A percentile compares a stretch with the other conserved stretches of the same genome.
Evolutionary conservation across 2,888 invertebrate genomes (phyloP).

Genomic region (Suillia variegata): DNA sequence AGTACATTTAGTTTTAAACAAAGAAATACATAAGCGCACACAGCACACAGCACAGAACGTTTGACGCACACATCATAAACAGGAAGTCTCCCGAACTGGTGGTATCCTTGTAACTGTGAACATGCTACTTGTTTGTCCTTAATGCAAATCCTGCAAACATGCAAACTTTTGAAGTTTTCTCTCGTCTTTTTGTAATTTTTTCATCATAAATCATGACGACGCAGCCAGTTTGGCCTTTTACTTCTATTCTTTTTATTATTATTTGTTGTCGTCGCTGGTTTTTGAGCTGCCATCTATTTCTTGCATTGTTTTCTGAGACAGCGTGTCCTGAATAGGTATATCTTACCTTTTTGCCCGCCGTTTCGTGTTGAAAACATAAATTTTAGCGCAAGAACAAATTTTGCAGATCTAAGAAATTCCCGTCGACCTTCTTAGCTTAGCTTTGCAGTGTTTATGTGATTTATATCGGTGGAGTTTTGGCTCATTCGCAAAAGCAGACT

Average conservation of each 20-base stretch:
- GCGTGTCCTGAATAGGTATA: slow-evolving; percentile 47
- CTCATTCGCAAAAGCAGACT: too few relatives aligned
- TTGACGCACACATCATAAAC: slow-evolving; percentile 16
- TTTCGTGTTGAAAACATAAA: slow-evolving; percentile 40
- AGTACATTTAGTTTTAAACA: slow-evolving; percentile 9
- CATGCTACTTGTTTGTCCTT: background rate
- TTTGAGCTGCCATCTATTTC: slow-evolving; percentile 15
- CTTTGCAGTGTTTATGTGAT: background rate
- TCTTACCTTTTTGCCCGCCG: slow-evolving; percentile 36
- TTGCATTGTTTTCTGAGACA: slow-evolving; percentile 54
- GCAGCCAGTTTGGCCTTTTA: background rate
- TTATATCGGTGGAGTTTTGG: background rate
- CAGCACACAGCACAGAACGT: slow-evolving; percentile 7
- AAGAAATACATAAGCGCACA: slow-evolving; percentile 6
- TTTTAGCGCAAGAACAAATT: slow-evolving; percentile 55
- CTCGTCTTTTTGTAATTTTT: slow-evolving; percentile 11
- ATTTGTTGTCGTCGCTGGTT: background rate
- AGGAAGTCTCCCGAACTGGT: slow-evolving; percentile 14
- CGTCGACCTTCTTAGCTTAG: slow-evolving; percentile 7
- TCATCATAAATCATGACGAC: slow-evolving; percentile 34
- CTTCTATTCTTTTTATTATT: too few relatives aligned
- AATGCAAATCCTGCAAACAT: slow-evolving; percentile 26
- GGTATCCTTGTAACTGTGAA: slow-evolving; percentile 4
- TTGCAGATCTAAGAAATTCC: slow-evolving; percentile 37
- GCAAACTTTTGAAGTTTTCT: slow-evolving; percentile 33